Percentiles rank a stretch among this genome's conserved stretches.
phyloP scores from a whole-genome alignment of 2,113 vertebrate genomes.

The Theristicus caerulescens region DNA sequence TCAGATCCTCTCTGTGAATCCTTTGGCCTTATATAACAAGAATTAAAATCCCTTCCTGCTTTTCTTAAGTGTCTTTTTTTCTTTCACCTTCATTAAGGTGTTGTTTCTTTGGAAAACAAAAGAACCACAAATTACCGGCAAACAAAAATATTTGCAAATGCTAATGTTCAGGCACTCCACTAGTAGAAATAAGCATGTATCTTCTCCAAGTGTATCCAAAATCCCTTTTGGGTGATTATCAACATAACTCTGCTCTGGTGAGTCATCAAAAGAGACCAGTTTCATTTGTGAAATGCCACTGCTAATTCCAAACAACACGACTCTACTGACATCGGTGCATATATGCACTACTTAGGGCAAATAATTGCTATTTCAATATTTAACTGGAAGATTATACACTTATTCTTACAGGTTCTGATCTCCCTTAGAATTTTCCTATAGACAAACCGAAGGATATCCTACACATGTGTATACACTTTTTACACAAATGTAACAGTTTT shows the following conservation, averaged over 20 bases:
- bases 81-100: neutral
- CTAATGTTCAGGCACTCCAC: neutral
- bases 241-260: neutral
- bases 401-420: neutral
- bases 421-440: neutral
- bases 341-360: neutral
- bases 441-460: neutral
- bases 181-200: neutral
- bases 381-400: fast-evolving
- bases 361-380: neutral
- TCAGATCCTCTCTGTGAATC: neutral
- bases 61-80: neutral
- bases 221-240: neutral
- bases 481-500: neutral
- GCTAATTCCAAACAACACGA: neutral
- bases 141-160: neutral
- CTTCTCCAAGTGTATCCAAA: neutral
- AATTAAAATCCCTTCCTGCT: neutral
- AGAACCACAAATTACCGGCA: neutral
- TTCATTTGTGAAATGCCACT: neutral
- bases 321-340: neutral
- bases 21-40: neutral
- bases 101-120: neutral
- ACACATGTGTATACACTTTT: fast-evolving
- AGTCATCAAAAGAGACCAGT: neutral